phyloP scores from a whole-genome alignment of 2,888 invertebrate genomes.

The Alloscopus bannaensis region DNA sequence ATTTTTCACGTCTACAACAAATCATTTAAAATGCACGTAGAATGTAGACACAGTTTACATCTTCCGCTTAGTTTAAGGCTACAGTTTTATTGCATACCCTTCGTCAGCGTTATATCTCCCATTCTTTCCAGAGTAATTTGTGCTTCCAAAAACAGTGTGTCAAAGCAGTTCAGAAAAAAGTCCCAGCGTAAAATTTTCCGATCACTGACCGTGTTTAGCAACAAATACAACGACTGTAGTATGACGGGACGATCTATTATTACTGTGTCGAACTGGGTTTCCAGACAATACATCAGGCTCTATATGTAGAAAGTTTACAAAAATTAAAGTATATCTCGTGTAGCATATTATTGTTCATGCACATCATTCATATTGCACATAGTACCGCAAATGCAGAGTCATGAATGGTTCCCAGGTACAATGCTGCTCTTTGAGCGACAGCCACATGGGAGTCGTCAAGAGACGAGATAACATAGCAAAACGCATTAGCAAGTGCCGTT shows the following conservation, averaged over 20 bases:
- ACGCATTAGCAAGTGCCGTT: conserved; percentile 95
- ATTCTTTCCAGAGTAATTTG: conserved; percentile 92
- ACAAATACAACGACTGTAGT: conserved; percentile 93
- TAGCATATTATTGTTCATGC: neutral
- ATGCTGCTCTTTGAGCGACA: conserved; percentile 94
- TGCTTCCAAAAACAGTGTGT: conserved; percentile 95
- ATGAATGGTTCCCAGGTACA: conserved; percentile 95
- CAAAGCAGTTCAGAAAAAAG: conserved; percentile 97
- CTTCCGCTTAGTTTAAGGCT: conserved; percentile 1
- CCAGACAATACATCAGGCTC: conserved; percentile 93
- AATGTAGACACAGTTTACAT: too few species aligned
- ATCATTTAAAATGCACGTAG: conserved; percentile 12
- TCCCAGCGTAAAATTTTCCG: conserved; percentile 95
- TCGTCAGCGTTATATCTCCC: conserved; percentile 88
- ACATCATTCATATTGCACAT: conserved; percentile 58
- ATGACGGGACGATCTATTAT: conserved; percentile 98
- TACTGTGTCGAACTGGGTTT: conserved; percentile 98
- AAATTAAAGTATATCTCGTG: neutral
- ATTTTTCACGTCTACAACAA: conserved; percentile 86
- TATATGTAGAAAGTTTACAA: conserved; percentile 76
- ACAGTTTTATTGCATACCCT: conserved; percentile 79
- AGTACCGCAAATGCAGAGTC: conserved; percentile 89
- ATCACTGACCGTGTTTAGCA: conserved; percentile 94
- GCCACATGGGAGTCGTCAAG: conserved; percentile 97
- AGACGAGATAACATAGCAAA: conserved; percentile 96